These are phyloP conservation scores for Ernsta delagoae DNA, from an alignment of 2,888 invertebrate species.

Conservation along the genomic window DNA sequence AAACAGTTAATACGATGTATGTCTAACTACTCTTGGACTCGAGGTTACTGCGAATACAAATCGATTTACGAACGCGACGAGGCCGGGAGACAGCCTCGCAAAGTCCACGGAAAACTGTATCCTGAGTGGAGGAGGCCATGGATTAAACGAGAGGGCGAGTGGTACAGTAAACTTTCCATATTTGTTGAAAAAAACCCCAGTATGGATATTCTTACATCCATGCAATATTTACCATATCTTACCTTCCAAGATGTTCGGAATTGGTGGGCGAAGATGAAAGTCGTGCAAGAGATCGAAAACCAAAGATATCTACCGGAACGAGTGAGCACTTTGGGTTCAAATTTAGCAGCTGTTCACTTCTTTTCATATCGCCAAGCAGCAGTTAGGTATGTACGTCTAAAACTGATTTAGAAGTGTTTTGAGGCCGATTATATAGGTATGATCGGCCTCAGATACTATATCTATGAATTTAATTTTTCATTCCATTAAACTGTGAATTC, in stretches of 20 bases:
- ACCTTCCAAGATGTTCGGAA: conserved; percentile 73
- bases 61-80: conserved; percentile 69
- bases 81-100: conserved; percentile 61
- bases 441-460: too few relatives aligned
- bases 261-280: conserved; percentile 84
- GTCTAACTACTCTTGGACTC: conserved; percentile 47
- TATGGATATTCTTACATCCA: conserved; percentile 64
- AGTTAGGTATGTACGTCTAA: conserved; percentile 82
- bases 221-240: conserved; percentile 83
- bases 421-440: too few relatives aligned
- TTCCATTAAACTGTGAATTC: too few relatives aligned
- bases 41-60: conserved; percentile 66
- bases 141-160: conserved; percentile 84
- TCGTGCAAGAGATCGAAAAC: conserved; percentile 78
- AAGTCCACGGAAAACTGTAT: conserved; percentile 71
- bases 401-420: not conserved
- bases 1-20: conserved; percentile 47
- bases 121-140: conserved; percentile 87
- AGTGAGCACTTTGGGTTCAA: conserved; percentile 88
- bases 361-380: conserved; percentile 90
- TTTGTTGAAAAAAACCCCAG: conserved; percentile 78
- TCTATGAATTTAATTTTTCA: too few relatives aligned
- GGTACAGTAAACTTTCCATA: conserved; percentile 83
- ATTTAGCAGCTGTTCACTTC: conserved; percentile 95
- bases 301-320: conserved; percentile 86